Base-by-base conservation (phyloP, 2,113 vertebrate species). In the Xenopus laevis region DNA sequence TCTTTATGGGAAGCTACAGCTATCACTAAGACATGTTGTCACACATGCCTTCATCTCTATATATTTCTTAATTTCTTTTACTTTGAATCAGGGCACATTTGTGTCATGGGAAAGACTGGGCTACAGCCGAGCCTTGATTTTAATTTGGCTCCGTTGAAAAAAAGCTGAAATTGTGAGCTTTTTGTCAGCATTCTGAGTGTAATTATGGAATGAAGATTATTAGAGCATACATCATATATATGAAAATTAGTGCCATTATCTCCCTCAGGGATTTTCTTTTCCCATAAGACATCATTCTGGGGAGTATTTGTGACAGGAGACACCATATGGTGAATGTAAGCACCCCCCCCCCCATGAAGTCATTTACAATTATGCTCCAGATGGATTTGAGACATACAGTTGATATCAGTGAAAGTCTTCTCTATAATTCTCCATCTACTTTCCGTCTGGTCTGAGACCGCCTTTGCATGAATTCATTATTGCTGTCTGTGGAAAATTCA, bases 261-360 rank as follows among this genome's bases (percentile, higher is more conserved):
- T 68, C 65, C 40, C 64, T 33, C 44, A 61, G 72, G 65, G 47
- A 61, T 68, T 60, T 13, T 13, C 20, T 20, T 68, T 10, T 47
- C 72, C 72, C 72, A 60, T 16, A 60, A 68, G 65, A 23, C 65
- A 61, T 47, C 65, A 61, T 30, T 40, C 13, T 60, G 55, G 64
- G 23, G 18, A 68, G 17, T 18, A 47, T 50, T 4, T 40, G 63
- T 40, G 47, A 55, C 72, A 61, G 65, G 53, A 33, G 45, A 59
- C 17, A 16, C 64, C 72, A 74, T 67, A 74, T 74, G 72, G 72
- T 17, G 44, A 21, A 68, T 40, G 65, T 46, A 61, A 65, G 44
- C 55, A 47, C 46, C 20, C 46, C 33, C 55, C 17, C 17, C 33
- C 55, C 17, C 17, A 66, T 46, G 59, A 67, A 8, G 62, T 74